A percentile compares a stretch with the other conserved stretches of the same genome.
phyloP scores from a whole-genome alignment of 2,888 invertebrate genomes.

The Salpingus planirostris region DNA sequence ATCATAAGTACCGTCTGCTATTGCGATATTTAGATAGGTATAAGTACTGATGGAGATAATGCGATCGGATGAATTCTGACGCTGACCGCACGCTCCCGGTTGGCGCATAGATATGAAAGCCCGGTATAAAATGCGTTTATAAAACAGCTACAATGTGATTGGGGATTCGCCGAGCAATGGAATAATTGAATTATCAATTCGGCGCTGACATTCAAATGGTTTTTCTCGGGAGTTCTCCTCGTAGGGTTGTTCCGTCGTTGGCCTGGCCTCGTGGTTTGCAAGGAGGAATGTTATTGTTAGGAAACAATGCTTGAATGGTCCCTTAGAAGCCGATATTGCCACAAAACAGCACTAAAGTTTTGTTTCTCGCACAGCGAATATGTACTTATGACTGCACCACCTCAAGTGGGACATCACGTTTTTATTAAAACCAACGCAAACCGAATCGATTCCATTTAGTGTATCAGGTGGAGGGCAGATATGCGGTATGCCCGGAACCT shows the following conservation, averaged over 20 bases:
- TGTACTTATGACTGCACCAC: slow-evolving; percentile 32
- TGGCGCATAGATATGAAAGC: no score
- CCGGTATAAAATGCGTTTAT: no score
- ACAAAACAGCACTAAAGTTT: slow-evolving; percentile 40
- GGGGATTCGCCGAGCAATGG: no score
- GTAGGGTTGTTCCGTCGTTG: slow-evolving; percentile 13
- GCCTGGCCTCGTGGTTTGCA: slow-evolving; percentile 26
- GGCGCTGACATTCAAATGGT: slow-evolving; percentile 17
- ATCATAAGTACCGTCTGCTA: no score
- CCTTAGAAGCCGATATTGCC: slow-evolving; percentile 37
- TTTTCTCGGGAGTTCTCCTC: slow-evolving; percentile 15
- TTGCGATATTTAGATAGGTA: no score
- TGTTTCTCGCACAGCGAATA: slow-evolving; percentile 36
- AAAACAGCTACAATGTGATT: no score
- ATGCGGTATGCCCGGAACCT: no score
- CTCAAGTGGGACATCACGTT: slow-evolving; percentile 25
- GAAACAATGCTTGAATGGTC: slow-evolving; percentile 38
- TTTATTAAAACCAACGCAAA: slow-evolving; percentile 19
- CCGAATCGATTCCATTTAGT: no score
- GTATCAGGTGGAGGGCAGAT: no score
- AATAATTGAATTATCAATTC: slow-evolving; percentile 18
- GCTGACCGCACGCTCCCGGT: no score
- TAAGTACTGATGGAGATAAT: no score
- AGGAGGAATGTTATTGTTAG: slow-evolving; percentile 37
- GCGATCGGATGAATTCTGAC: no score